These are phyloP conservation scores for Tenthredo amoena DNA, from an alignment of 2,888 invertebrate species.

Conservation along the genomic window DNA sequence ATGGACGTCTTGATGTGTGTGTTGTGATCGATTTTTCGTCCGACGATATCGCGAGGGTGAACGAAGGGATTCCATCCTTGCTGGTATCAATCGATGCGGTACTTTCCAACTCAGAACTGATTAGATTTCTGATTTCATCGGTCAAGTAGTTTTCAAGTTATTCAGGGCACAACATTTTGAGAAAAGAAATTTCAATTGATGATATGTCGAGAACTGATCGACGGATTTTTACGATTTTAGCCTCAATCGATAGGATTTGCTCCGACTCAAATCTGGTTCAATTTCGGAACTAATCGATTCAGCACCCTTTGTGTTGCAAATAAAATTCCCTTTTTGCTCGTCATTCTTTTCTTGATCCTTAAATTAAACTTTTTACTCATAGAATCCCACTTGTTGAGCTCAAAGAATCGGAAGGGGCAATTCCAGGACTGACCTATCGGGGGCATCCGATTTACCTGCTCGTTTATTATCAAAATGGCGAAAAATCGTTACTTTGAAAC, in stretches of 20 bases:
- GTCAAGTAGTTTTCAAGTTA: background rate
- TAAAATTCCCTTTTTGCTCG: too few species aligned
- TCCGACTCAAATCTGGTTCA: too few species aligned
- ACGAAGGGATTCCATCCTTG: background rate
- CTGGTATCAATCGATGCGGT: background rate
- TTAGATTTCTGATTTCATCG: background rate
- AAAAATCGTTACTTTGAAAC: background rate
- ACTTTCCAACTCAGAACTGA: background rate
- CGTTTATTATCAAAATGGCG: background rate
- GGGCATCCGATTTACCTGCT: background rate
- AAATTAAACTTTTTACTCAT: background rate
- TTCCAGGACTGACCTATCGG: background rate
- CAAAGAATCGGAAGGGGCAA: background rate
- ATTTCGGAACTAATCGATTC: too few species aligned
- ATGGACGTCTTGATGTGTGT: too few species aligned
- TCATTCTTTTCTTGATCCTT: background rate
- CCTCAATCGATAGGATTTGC: too few species aligned
- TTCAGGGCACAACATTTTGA: background rate
- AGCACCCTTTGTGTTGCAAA: too few species aligned
- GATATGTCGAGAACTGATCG: background rate
- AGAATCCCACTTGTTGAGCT: background rate
- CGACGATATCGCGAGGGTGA: background rate
- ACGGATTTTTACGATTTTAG: too few species aligned
- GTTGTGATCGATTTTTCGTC: background rate
- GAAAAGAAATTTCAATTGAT: background rate